Evolutionary conservation across 2,888 invertebrate species (phyloP).

Genomic region (Calliopum simillimum): DNA sequence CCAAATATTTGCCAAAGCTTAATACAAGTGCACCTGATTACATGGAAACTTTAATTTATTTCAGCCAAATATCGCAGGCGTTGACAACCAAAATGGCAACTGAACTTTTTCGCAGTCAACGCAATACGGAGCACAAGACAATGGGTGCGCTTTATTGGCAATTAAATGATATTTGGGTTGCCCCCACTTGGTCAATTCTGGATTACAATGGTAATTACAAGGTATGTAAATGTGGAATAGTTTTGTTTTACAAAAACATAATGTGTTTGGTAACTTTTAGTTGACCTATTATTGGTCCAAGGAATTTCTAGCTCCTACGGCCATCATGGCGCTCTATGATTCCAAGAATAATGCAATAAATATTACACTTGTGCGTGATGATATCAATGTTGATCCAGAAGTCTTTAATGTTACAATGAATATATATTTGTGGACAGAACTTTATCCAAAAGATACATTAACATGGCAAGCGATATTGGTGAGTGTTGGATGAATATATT

Average conservation of each 20-base stretch:
- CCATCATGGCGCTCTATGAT: constrained; percentile 74
- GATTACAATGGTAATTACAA: constrained; percentile 70
- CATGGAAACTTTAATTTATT: constrained; percentile 79
- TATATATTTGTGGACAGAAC: constrained; percentile 72
- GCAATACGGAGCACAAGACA: constrained; percentile 69
- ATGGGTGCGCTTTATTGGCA: constrained; percentile 99
- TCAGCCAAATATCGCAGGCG: constrained; percentile 92
- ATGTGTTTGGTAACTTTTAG: constrained; percentile 44
- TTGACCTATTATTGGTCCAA: constrained; percentile 86
- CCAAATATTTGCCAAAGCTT: constrained; percentile 74
- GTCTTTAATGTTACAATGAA: constrained; percentile 70
- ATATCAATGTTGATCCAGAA: constrained; percentile 65
- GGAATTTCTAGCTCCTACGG: constrained; percentile 84
- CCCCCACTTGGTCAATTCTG: constrained; percentile 94
- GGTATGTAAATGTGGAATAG: constrained; percentile 50
- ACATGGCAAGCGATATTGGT: constrained; percentile 57
- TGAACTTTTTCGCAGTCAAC: constrained; percentile 79
- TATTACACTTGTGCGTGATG: constrained; percentile 77
- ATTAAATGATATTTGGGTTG: constrained; percentile 97
- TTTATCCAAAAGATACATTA: constrained; percentile 60
- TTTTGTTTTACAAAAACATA: not conserved
- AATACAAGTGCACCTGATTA: constrained; percentile 69
- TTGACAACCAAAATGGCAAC: constrained; percentile 87
- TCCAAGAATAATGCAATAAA: constrained; percentile 68
- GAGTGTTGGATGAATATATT: not conserved